Conservation (phyloP, 1,140 invertebrate species). For the Chironomus tepperi region DNA sequence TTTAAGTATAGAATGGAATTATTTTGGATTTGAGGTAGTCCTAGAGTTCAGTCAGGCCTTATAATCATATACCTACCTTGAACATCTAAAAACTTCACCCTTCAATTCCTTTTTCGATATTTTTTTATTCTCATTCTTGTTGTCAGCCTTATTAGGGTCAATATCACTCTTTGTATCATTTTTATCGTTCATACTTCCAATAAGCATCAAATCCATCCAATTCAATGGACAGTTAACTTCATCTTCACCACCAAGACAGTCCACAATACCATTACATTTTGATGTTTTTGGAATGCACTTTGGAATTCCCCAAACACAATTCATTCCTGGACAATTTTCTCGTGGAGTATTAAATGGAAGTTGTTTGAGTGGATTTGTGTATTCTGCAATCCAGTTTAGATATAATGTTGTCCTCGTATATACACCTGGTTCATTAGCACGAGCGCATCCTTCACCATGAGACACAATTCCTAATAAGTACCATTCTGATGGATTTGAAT, state of each 20-base stretch:
- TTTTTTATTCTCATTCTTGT: conserved; percentile 28
- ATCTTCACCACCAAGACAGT: conserved; percentile 69
- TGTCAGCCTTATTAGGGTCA: conserved; percentile 33
- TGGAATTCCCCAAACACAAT: conserved; percentile 49
- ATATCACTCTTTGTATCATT: conserved; percentile 31
- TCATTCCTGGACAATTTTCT: conserved; percentile 57
- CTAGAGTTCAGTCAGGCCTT: too few relatives aligned
- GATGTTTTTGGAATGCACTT: conserved; percentile 56
- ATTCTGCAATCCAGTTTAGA: conserved; percentile 59
- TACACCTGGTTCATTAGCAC: conserved; percentile 66
- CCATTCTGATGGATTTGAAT: conserved; percentile 51
- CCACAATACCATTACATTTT: conserved; percentile 59
- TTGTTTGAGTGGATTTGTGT: conserved; percentile 31
- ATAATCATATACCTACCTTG: too few relatives aligned
- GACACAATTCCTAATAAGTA: conserved; percentile 69
- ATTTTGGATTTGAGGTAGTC: too few relatives aligned
- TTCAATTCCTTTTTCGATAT: background rate
- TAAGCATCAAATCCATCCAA: conserved; percentile 30
- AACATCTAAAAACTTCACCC: conserved; percentile 37
- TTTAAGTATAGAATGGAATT: too few relatives aligned
- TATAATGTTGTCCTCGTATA: conserved; percentile 70
- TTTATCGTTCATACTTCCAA: conserved; percentile 26
- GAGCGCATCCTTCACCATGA: conserved; percentile 72
- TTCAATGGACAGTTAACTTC: conserved; percentile 52
- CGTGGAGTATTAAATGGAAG: conserved; percentile 40